Evolutionary conservation across 2,113 vertebrate genomes (phyloP).

Genomic region (Anoura caudifer): DNA sequence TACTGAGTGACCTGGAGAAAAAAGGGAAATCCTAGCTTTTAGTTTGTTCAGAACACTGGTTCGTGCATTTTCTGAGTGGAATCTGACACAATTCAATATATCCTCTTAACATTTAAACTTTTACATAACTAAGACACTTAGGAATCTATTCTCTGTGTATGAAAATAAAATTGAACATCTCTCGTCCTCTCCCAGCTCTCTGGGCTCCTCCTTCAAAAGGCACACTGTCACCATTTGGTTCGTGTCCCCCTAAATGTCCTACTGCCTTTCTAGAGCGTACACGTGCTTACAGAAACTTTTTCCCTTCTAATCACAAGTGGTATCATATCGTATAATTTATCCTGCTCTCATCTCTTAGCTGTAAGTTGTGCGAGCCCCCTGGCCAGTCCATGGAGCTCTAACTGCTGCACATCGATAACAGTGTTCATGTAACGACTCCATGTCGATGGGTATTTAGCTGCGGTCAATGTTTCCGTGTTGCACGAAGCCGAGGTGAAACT

Average conservation of each 20-base stretch:
- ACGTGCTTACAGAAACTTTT: background rate
- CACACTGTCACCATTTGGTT: background rate
- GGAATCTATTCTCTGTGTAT: background rate
- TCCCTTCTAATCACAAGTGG: background rate
- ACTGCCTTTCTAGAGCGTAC: background rate
- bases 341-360: background rate
- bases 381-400: no score
- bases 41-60: background rate
- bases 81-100: background rate
- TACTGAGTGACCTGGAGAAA: slow-evolving; percentile 94
- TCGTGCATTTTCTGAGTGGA: background rate
- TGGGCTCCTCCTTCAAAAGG: background rate
- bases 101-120: background rate
- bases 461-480: background rate
- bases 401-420: background rate
- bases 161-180: background rate
- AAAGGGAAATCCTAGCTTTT: background rate
- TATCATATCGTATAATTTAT: no score
- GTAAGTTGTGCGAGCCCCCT: background rate
- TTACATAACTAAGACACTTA: background rate
- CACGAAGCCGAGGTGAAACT: background rate
- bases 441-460: background rate
- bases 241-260: no score
- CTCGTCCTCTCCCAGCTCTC: background rate
- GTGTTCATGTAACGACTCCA: background rate